Conservation (phyloP, 2,797 vertebrate species). For the Gorsachius magnificus region DNA sequence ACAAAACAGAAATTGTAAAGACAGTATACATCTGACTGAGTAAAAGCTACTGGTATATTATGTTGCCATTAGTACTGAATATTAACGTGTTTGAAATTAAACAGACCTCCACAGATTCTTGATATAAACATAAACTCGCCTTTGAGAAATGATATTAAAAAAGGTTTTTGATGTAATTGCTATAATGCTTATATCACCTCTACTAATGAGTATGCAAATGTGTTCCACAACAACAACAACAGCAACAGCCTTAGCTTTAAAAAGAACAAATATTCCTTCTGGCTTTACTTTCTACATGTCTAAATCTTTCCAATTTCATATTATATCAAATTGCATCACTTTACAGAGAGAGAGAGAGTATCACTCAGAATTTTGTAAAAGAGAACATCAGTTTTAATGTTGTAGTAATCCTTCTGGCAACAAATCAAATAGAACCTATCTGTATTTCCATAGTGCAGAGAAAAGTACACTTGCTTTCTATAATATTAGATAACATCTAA, state of each 20-base stretch:
- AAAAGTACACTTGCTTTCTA: background rate
- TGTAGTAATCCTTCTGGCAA: background rate
- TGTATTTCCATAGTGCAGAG: background rate
- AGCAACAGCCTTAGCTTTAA: background rate
- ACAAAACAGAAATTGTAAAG: background rate
- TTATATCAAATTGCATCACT: background rate
- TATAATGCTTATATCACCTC: background rate
- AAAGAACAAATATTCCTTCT: background rate
- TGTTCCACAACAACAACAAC: background rate
- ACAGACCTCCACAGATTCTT: background rate
- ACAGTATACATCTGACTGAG: background rate
- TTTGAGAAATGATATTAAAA: background rate
- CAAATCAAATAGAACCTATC: background rate
- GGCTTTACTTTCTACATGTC: background rate
- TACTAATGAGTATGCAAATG: background rate
- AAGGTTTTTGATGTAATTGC: background rate
- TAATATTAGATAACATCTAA: background rate
- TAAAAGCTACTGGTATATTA: background rate
- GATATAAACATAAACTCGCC: background rate
- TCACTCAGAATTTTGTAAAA: background rate
- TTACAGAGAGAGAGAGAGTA: background rate
- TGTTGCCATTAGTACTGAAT: background rate
- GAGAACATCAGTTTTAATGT: background rate
- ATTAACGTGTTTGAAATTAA: background rate
- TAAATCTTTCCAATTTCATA: background rate